Evolutionary conservation across 2,888 invertebrate species (phyloP).

Genomic region (Drosophila macrothrix): DNA sequence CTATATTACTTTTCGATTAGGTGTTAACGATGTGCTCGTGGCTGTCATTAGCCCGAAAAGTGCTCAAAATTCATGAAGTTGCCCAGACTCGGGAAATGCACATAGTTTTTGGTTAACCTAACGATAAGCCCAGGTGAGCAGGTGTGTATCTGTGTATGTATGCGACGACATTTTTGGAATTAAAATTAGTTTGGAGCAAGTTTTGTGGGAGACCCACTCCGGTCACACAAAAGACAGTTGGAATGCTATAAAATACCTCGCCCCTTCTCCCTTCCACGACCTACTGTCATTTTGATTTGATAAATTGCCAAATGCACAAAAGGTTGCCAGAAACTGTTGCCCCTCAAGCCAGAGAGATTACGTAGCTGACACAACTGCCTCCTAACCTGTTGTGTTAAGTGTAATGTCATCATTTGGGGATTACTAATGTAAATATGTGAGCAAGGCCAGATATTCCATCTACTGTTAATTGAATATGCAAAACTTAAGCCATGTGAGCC

Average conservation of each 20-base stretch:
- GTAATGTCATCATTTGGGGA: conserved; percentile 54
- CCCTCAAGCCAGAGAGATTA: conserved; percentile 19
- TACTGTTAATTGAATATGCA: conserved; percentile 36
- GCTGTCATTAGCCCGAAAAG: conserved; percentile 64
- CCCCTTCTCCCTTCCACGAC: conserved; percentile 25
- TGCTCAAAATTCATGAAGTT: conserved; percentile 71
- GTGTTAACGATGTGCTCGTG: conserved; percentile 74
- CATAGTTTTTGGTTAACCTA: conserved; percentile 42
- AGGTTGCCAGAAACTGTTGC: conserved; percentile 27
- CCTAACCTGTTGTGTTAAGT: conserved; percentile 52
- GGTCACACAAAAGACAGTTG: conserved; percentile 1
- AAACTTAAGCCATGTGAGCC: conserved; percentile 9
- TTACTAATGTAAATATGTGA: conserved; percentile 36
- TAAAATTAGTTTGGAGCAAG: conserved; percentile 57
- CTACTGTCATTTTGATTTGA: conserved; percentile 68
- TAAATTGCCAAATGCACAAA: conserved; percentile 62
- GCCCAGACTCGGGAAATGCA: conserved; percentile 25
- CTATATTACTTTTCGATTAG: conserved; percentile 77
- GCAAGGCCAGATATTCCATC: conserved; percentile 11
- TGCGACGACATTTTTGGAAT: conserved; percentile 31
- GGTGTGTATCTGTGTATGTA: not conserved
- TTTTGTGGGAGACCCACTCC: conserved; percentile 13
- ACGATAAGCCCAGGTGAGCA: conserved; percentile 22
- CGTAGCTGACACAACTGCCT: conserved; percentile 33
- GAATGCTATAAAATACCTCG: conserved; percentile 3